phyloP scores from a whole-genome alignment of 2,888 invertebrate genomes.

The Rugalucina vietnamica region DNA sequence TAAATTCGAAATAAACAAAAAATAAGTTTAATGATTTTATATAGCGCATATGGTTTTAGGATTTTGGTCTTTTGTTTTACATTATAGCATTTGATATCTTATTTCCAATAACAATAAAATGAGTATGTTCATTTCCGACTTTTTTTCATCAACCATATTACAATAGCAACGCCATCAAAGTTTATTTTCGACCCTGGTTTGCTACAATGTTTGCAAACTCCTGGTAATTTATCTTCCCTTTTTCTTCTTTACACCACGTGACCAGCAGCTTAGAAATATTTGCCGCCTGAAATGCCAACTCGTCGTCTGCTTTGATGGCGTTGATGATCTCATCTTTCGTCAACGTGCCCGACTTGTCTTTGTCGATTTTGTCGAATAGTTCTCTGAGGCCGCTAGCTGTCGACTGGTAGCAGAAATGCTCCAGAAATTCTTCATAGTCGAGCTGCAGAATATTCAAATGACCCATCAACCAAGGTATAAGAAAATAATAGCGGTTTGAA shows the following conservation, averaged over 20 bases:
- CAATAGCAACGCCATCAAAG: too few relatives aligned
- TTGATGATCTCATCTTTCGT: conserved; percentile 73
- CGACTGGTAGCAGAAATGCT: conserved; percentile 67
- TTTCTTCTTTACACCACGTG: conserved; percentile 66
- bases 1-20: too few relatives aligned
- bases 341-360: conserved; percentile 75
- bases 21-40: too few relatives aligned
- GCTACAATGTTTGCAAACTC: conserved; percentile 66
- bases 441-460: conserved; percentile 61
- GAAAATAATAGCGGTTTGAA: too few relatives aligned
- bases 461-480: too few relatives aligned
- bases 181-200: conserved; percentile 22
- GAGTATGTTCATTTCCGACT: too few relatives aligned
- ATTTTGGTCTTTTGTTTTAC: too few relatives aligned
- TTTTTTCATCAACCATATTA: too few relatives aligned
- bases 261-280: conserved; percentile 72
- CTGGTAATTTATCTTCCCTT: conserved; percentile 71
- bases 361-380: conserved; percentile 72
- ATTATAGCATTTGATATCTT: too few relatives aligned
- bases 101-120: too few relatives aligned
- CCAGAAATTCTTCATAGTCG: conserved; percentile 77
- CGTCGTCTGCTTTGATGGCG: conserved; percentile 70
- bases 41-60: too few relatives aligned
- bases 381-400: conserved; percentile 66
- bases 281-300: conserved; percentile 71